Evolutionary conservation across 2,888 invertebrate genomes (phyloP).

Genomic region (Kryphioiulus occultus): DNA sequence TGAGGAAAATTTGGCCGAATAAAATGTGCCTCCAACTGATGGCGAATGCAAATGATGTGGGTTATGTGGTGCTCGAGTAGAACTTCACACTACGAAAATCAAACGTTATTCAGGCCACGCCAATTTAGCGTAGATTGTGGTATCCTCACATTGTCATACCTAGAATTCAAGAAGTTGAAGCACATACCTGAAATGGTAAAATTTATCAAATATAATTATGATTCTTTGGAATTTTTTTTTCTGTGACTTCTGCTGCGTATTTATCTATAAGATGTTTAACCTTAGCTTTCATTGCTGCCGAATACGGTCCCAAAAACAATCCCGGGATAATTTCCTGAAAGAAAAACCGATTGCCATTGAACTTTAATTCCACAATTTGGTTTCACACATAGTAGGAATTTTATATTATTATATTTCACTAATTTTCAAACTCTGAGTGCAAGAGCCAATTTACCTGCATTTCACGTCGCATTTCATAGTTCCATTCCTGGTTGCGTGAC

Average conservation of each 20-base stretch:
- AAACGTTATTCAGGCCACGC: neutral
- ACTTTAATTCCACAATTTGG: too few relatives aligned
- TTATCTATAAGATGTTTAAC: too few relatives aligned
- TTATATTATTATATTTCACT: neutral
- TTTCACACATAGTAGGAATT: too few relatives aligned
- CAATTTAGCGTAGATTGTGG: neutral
- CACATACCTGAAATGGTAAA: too few relatives aligned
- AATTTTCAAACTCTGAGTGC: neutral
- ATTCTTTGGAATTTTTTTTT: too few relatives aligned
- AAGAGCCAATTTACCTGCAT: conserved; percentile 62
- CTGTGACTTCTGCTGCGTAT: too few relatives aligned
- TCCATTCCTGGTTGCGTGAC: conserved; percentile 58
- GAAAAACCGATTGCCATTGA: too few relatives aligned
- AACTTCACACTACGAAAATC: conserved; percentile 61
- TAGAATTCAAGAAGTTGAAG: too few relatives aligned
- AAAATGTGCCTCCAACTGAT: conserved; percentile 70
- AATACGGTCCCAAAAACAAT: conserved; percentile 72
- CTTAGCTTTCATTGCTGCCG: conserved; percentile 69
- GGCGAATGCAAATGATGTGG: conserved; percentile 74
- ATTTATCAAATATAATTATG: too few relatives aligned
- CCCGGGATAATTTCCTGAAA: conserved; percentile 71
- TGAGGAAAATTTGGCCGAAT: conserved; percentile 72
- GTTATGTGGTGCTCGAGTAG: conserved; percentile 70
- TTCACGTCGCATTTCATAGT: conserved; percentile 62
- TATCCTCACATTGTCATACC: too few relatives aligned